Evolutionary conservation across 2,888 invertebrate species (phyloP), one percentile per base, ranked within the genome.

Genomic region (Baccha elongata): DNA sequence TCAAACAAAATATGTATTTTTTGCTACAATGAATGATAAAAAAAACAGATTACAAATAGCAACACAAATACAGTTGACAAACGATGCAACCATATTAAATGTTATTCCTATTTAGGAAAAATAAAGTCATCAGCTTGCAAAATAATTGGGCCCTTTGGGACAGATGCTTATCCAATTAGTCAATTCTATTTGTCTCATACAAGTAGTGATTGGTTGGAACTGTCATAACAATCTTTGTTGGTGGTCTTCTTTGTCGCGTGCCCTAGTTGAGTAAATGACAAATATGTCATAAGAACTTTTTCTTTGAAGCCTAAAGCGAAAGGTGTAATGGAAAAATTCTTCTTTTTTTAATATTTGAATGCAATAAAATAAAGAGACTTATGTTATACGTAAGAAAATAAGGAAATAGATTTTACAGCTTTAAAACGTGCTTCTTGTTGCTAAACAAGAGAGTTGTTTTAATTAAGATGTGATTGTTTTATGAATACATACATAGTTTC

Each of bases 131-230:
- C 60, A 60, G 29, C 8, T 5, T n/a, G 11, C 1, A 60, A 32
- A 60, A 60, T 60, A 60, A 60, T 60, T 42, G 44, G 60, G 60
- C 29, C 60, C 60, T 60, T 44, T 44, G 60, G 60, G 60, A 60
- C 44, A 26, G 4, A 35, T 19, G 29, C 60, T 60, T 44, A 60
- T 60, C 60, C 44, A 60, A 60, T 60, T 60, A 60, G 44, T 60
- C 60, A 60, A 44, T 60, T 60, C 19, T 44, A 44, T 44, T 60
- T 60, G 60, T 60, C 42, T 60, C 44, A 32, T 29, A 42, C 5
- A 29, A 13, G 26, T 44, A 19, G 26, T 42, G 44, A 19, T 8
- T 60, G 42, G 1, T 42, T 32, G 29, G n/a, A 11, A 1, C 3
- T 60, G 60, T 60, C 60, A 60, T 60, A 60, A 60, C 44, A 17